Evolutionary conservation across 2,888 invertebrate genomes (phyloP), one percentile per base, ranked within the genome.

Genomic region (Melipona bicolor): DNA sequence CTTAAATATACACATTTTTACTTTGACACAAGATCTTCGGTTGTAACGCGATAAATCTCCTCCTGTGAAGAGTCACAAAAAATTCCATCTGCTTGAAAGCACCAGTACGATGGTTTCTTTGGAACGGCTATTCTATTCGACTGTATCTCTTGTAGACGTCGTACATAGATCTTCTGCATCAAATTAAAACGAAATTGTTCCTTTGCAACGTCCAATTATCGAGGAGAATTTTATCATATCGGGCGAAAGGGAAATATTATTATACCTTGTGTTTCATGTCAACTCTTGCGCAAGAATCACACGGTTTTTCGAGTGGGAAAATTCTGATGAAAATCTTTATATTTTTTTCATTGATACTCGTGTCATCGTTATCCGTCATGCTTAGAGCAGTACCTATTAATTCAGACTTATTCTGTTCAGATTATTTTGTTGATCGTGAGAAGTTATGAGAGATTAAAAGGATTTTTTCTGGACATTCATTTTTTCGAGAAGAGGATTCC

Each of bases 21-120:
- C 95, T 92, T 94, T 75, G 94, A 88, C 67, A 95, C 87, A 36
- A 95, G 90, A 49, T 92, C 93, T 11, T 88, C 86, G 27, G 90
- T 91, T n/a, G 94, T 90, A 15, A 86, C 82, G 4, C 90, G 84
- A 85, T 94, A 95, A 50, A 95, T 90, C 62, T 92, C 91, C 4
- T 91, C 89, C 83, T 95, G 95, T 0, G 91, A 91, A 19, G 89
- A 85, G 73, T 95, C 94, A 65, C 91, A 92, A 87, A 95, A 95
- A 27, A 95, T 88, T 19, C 94, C 94, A 85, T 95, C 94, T 0
- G 94, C 93, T 72, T 89, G 77, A 86, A 95, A 95, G 56, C 92
- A 91, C 94, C 95, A 95, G 89, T 92, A 95, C 56, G 89, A 91
- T 0, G 70, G 49, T n/a, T 87, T 79, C 70, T 87, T 90, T 0